Base-by-base conservation (phyloP, 2,888 invertebrate species). In the Spodoptera littoralis region DNA sequence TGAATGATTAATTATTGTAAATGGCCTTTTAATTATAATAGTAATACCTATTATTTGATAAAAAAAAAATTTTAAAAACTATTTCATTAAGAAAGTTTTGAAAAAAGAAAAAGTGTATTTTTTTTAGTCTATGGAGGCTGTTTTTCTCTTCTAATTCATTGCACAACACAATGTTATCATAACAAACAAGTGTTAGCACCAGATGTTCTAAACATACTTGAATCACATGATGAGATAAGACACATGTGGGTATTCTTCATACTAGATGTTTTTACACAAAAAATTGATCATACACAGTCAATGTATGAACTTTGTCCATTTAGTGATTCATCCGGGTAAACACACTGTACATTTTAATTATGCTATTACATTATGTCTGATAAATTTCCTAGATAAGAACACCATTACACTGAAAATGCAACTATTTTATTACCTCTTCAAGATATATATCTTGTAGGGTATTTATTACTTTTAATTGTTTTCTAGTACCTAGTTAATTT, bases 261-360 rank as follows among this genome's bases (percentile, higher is more conserved):
- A 11, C 11, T 12, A 49, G 18, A 59, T 41, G 18, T n/a, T 49
- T 18, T n/a, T 56, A 27, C 12, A 43, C 42, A 45, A 57, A 61
- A 55, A 44, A 30, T 11, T 44, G 18, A 49, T 60, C 46, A 42
- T 22, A 43, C 36, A 3, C 12, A 48, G 44, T 51, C 63, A 64
- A 62, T 36, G 43, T 54, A 36, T 77, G 66, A 67, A 70, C 77
- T 74, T 74, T 77, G 66, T 24, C 54, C 70, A 57, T 13, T 42
- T 4, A n/a, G 46, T 77, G 60, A 77, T 53, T 80, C 66, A 70
- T 44, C n/a, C 2, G n/a, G 44, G 18, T 56, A 54, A 52, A 55
- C n/a, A n/a, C 54, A 64, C 11, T 44, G 41, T 56, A 48, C 18
- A 60, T 54, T 18, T 24, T 9, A 36, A 36, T 36, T 36, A 36